Evolutionary conservation across 2,797 vertebrate species (phyloP).

Genomic region (Helarctos malayanus): DNA sequence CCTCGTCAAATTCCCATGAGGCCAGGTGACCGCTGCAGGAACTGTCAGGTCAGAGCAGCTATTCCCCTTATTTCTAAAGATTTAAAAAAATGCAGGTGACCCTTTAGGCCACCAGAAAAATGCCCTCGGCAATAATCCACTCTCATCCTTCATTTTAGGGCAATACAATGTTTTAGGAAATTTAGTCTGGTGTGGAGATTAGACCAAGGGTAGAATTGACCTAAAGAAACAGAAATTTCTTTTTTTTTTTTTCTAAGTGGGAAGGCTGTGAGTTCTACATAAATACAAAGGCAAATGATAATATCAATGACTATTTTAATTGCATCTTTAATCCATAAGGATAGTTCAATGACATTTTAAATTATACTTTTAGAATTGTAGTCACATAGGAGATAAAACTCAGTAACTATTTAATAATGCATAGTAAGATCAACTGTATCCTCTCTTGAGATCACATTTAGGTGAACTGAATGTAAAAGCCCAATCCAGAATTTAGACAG

Average conservation of each 20-base stretch:
- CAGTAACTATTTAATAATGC: constrained; percentile 85
- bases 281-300: constrained; percentile 84
- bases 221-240: constrained; percentile 72
- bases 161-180: constrained; percentile 55
- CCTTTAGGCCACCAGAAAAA: constrained; percentile 44
- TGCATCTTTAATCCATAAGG: constrained; percentile 87
- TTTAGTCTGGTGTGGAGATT: constrained; percentile 71
- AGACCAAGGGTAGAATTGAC: constrained; percentile 71
- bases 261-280: constrained; percentile 76
- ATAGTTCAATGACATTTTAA: constrained; percentile 86
- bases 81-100: constrained; percentile 57
- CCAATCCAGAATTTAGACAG: constrained; percentile 68
- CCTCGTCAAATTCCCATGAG: not conserved
- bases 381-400: constrained; percentile 85
- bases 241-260: constrained; percentile 63
- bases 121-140: constrained; percentile 55
- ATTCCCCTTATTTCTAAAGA: constrained; percentile 60
- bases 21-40: not conserved
- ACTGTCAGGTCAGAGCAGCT: not conserved
- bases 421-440: constrained; percentile 82
- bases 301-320: constrained; percentile 84
- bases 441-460: constrained; percentile 83
- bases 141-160: constrained; percentile 55
- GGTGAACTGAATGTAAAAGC: constrained; percentile 81
- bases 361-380: constrained; percentile 86